Evolutionary conservation across 2,113 vertebrate species (phyloP), one percentile per base, ranked within the genome.

Genomic region (Anguilla rostrata): DNA sequence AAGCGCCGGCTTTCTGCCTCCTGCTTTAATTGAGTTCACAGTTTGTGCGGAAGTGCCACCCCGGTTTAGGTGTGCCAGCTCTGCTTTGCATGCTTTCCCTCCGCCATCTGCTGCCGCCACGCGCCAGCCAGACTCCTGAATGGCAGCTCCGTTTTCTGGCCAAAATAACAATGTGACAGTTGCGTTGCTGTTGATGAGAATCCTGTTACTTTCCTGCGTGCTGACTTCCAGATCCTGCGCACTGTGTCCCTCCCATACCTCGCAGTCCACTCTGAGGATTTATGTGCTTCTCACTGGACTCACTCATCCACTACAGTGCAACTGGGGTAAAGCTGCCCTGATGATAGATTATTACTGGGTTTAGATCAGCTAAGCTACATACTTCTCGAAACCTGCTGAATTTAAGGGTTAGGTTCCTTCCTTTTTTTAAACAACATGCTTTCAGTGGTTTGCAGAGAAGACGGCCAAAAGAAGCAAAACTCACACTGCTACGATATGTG

Each of bases 81-180:
- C 90, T 90, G 90, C 91, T 83, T 92, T 89, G 89, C 90, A 94
- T 90, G 87, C 90, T 90, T 78, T 88, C 92, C 87, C 88, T 90
- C 85, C 87, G 92, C 93, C 94, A 95, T 95, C 94, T 94, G 93
- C 89, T 94, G 43, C 78, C 90, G 88, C 90, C 92, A 92, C 92
- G 91, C 89, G 90, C 90, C 90, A 94, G 90, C 86, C 83, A 39
- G 83, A 83, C 83, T 88, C 86, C 85, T 85, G 87, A 91, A 90
- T 88, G 85, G 86, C 87, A 91, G 88, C 87, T 88, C 89, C 87
- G 81, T 85, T 84, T 8, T 22, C 39, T 39, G 86, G 90, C 90
- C 89, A 90, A 86, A 81, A 63, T 84, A 89, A 22, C 82, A 40
- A 66, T 53, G 66, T 57, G 71, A 84, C 89, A 89, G 88, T 88